These are phyloP conservation scores for Myotis myotis DNA, from an alignment of 2,797 vertebrate genomes.

Conservation along the genomic window DNA sequence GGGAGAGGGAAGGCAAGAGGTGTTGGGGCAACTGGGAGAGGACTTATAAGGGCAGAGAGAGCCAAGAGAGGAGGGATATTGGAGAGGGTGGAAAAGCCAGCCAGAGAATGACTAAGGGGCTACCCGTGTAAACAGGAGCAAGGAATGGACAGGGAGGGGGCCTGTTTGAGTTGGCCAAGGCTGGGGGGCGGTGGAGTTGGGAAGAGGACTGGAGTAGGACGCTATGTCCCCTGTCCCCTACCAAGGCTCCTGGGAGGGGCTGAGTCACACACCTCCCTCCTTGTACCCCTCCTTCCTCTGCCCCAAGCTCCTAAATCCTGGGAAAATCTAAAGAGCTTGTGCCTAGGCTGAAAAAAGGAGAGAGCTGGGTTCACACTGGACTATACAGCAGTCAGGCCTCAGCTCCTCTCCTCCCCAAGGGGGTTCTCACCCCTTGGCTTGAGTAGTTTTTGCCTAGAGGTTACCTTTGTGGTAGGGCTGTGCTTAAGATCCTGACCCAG, in stretches of 20 bases:
- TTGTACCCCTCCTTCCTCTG: not conserved
- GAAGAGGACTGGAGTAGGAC: conserved; percentile 62
- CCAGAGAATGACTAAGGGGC: conserved; percentile 77
- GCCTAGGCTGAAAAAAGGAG: conserved; percentile 35
- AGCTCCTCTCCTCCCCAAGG: not conserved
- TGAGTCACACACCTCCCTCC: conserved; percentile 74
- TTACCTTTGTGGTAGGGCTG: not conserved
- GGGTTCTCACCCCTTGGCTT: not conserved
- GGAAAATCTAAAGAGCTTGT: conserved; percentile 54
- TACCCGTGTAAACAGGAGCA: conserved; percentile 74
- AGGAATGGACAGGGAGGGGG: conserved; percentile 70
- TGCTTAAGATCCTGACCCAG: not conserved
- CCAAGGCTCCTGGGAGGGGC: conserved; percentile 72
- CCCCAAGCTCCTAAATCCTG: conserved; percentile 59
- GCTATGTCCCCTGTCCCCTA: conserved; percentile 71
- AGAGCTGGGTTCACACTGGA: not conserved
- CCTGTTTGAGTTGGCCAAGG: conserved; percentile 73
- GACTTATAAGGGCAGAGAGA: conserved; percentile 79
- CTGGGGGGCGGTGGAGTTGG: conserved; percentile 18
- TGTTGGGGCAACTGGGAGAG: conserved; percentile 70
- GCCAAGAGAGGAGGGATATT: conserved; percentile 74
- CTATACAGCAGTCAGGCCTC: not conserved
- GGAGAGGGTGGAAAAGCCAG: conserved; percentile 68
- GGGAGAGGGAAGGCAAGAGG: conserved; percentile 55
- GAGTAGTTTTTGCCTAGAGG: not conserved